These are phyloP conservation scores for Triplophysa siluroides DNA, from an alignment of 2,113 vertebrate genomes.

Conservation along the genomic window DNA sequence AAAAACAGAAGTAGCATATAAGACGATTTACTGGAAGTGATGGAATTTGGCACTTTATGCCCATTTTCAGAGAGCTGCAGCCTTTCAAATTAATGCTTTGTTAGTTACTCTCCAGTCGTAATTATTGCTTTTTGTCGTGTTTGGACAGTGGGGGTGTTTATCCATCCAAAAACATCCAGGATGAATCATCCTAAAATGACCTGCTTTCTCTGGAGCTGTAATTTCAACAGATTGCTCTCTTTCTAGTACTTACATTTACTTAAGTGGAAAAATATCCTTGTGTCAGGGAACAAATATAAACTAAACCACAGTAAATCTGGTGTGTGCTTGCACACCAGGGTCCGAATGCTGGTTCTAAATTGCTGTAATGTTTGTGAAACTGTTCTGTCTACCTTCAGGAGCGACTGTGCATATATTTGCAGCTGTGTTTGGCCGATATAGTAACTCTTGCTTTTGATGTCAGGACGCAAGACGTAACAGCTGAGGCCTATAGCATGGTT, in stretches of 20 bases:
- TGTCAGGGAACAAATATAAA: background rate
- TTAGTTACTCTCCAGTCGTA: background rate
- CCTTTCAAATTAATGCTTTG: background rate
- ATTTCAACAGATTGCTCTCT: background rate
- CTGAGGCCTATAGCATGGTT: background rate
- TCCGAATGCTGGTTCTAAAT: background rate
- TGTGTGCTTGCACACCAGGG: background rate
- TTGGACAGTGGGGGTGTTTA: slow-evolving; percentile 10
- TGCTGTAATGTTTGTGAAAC: too few relatives aligned
- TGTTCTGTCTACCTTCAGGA: too few relatives aligned
- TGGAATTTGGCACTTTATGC: too few relatives aligned
- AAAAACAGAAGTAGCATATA: slow-evolving; percentile 18
- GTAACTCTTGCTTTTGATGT: slow-evolving; percentile 15
- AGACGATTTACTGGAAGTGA: background rate
- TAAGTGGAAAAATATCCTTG: background rate
- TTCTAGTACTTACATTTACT: background rate
- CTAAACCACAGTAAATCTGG: background rate
- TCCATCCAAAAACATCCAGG: slow-evolving; percentile 6
- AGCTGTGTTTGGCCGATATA: background rate
- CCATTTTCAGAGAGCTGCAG: background rate
- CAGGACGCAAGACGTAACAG: background rate
- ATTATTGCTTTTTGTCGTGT: slow-evolving; percentile 26
- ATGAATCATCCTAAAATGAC: background rate
- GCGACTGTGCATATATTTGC: too few relatives aligned
- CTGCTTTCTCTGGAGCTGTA: background rate